Evolutionary conservation across 2,888 invertebrate species (phyloP).

Genomic region (Hyles lineata): DNA sequence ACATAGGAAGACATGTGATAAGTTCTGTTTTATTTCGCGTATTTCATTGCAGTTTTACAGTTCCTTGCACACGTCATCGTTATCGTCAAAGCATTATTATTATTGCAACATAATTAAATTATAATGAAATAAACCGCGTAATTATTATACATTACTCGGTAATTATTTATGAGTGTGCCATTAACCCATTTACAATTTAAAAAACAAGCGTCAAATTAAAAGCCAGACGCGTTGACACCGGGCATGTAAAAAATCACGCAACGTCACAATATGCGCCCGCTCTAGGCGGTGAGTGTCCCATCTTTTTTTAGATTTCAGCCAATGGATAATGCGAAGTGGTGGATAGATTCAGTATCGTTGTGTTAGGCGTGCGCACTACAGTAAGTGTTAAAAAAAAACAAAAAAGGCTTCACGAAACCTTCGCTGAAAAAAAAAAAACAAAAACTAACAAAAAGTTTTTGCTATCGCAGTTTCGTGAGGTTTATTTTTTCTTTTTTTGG

Average conservation of each 20-base stretch:
- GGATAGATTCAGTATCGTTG: slow-evolving; percentile 70
- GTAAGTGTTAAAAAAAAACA: slow-evolving; percentile 61
- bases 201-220: slow-evolving; percentile 45
- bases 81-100: neutral
- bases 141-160: slow-evolving; percentile 27
- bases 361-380: slow-evolving; percentile 78
- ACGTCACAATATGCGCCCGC: slow-evolving; percentile 55
- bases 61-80: neutral
- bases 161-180: slow-evolving; percentile 32
- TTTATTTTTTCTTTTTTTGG: slow-evolving; percentile 2
- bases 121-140: neutral
- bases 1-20: neutral
- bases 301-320: slow-evolving; percentile 82
- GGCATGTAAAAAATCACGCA: slow-evolving; percentile 49
- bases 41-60: neutral
- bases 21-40: neutral
- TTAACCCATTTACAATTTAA: slow-evolving; percentile 46
- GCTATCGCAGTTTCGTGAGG: slow-evolving; percentile 13
- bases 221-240: slow-evolving; percentile 49
- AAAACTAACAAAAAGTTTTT: neutral
- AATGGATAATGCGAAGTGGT: slow-evolving; percentile 62
- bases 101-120: neutral
- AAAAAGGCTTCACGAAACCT: slow-evolving; percentile 34
- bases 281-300: slow-evolving; percentile 68
- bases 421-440: neutral